A percentile compares a stretch with the other conserved stretches of the same genome.
phyloP scores from a whole-genome alignment of 2,888 invertebrate species.

The Camptogramma bilineatum region DNA sequence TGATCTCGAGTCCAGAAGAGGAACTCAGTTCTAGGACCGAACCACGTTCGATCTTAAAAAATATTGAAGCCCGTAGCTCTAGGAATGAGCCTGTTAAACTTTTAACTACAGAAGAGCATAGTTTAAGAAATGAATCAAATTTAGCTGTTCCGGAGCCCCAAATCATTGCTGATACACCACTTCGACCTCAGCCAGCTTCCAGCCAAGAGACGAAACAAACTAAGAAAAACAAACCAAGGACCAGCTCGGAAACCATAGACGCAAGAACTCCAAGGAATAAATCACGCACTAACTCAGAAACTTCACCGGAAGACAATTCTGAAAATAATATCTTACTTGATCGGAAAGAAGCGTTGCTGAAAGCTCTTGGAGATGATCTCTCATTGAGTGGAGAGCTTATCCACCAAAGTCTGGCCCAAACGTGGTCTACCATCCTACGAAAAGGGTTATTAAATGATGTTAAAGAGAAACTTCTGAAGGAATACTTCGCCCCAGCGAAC shows the following conservation, averaged over 20 bases:
- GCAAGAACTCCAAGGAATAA: conserved; percentile 4
- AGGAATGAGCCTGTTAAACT: neutral
- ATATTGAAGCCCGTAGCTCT: neutral
- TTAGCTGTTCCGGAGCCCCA: neutral
- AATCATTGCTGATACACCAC: neutral
- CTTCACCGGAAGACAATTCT: neutral
- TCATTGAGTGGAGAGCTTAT: conserved; percentile 19
- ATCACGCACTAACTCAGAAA: conserved; percentile 15
- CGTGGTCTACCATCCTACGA: conserved; percentile 21
- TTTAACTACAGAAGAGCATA: neutral
- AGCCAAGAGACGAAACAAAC: neutral
- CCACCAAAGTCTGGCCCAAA: conserved; percentile 17
- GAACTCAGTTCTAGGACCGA: neutral
- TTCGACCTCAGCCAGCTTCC: neutral
- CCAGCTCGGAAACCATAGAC: conserved; percentile 5
- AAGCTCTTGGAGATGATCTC: conserved; percentile 26
- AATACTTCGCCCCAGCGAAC: conserved; percentile 27
- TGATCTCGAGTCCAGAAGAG: neutral
- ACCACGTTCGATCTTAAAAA: neutral
- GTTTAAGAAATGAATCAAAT: neutral
- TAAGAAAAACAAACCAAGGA: neutral
- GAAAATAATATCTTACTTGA: conserved; percentile 4
- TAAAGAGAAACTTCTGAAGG: conserved; percentile 21
- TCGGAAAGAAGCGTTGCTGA: conserved; percentile 13
- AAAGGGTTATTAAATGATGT: conserved; percentile 13